Evolutionary conservation across 92 coral and sea anemone species (phyloP).

Genomic region (Bergia puertoricense): DNA sequence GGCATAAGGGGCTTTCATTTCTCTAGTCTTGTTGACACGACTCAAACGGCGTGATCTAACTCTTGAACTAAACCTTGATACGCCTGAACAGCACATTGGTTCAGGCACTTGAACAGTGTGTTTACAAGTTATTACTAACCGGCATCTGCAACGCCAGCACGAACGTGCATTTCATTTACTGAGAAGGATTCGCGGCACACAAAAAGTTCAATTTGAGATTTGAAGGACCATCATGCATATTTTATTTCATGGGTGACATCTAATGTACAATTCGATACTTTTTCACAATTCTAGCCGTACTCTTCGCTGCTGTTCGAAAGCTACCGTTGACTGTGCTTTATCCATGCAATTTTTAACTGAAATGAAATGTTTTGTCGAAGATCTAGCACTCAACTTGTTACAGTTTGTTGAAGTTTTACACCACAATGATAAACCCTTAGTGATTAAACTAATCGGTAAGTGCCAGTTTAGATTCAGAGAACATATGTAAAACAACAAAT

Average conservation of each 20-base stretch:
- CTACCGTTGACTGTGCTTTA: background rate
- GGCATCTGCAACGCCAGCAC: background rate
- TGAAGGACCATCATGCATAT: no score
- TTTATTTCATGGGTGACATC: background rate
- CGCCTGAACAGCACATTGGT: background rate
- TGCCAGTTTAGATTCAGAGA: background rate
- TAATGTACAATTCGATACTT: no score
- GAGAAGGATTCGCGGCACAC: background rate
- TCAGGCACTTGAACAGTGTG: background rate
- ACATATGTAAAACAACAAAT: background rate
- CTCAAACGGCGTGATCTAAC: background rate
- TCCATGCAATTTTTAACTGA: background rate
- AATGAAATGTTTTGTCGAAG: background rate
- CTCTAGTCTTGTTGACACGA: constrained; percentile 7
- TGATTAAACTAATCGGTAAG: background rate
- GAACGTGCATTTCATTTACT: background rate
- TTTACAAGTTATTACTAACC: background rate
- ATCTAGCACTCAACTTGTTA: background rate
- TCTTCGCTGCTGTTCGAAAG: background rate
- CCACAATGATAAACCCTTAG: background rate
- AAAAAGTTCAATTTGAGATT: no score
- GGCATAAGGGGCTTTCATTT: background rate
- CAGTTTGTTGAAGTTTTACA: background rate
- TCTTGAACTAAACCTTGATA: background rate
- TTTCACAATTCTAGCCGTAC: background rate